Percentiles rank a stretch among this genome's conserved stretches.
Conservation (phyloP, 2,888 invertebrate species). For the Tenodera sinensis region DNA sequence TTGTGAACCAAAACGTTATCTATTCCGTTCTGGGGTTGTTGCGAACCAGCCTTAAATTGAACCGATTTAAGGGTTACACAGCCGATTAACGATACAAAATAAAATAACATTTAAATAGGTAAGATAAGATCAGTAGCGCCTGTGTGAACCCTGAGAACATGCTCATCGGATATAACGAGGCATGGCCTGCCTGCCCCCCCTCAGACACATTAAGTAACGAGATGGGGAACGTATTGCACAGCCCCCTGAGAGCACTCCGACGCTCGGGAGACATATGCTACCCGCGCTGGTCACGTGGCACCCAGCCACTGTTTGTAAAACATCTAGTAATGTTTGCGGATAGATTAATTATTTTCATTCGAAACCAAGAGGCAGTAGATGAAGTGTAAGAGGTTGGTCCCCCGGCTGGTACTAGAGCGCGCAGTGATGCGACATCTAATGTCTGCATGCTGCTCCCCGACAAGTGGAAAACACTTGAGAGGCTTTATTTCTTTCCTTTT, state of each 20-base stretch:
- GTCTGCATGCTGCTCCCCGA: neutral
- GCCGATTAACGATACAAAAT: neutral
- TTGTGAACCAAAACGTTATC: no score
- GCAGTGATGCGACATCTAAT: neutral
- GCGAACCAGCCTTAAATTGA: no score
- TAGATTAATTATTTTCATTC: constrained; percentile 3
- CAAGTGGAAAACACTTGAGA: neutral
- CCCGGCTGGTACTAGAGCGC: neutral
- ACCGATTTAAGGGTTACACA: neutral
- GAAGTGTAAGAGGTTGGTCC: neutral
- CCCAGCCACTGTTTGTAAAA: neutral
- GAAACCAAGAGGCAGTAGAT: neutral
- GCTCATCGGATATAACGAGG: neutral
- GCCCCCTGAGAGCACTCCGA: neutral
- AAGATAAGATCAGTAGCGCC: neutral
- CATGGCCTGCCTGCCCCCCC: no score
- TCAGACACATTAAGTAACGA: neutral
- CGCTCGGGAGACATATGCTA: neutral
- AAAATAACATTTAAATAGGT: neutral
- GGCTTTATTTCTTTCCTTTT: neutral
- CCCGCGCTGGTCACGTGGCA: neutral
- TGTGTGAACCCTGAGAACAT: neutral
- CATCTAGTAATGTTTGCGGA: constrained; percentile 3
- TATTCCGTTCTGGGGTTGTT: no score
- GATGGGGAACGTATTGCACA: neutral